Percentiles rank a stretch among this genome's conserved stretches.
Conservation (phyloP, 2,113 vertebrate genomes). For the Mustela nigripes region DNA sequence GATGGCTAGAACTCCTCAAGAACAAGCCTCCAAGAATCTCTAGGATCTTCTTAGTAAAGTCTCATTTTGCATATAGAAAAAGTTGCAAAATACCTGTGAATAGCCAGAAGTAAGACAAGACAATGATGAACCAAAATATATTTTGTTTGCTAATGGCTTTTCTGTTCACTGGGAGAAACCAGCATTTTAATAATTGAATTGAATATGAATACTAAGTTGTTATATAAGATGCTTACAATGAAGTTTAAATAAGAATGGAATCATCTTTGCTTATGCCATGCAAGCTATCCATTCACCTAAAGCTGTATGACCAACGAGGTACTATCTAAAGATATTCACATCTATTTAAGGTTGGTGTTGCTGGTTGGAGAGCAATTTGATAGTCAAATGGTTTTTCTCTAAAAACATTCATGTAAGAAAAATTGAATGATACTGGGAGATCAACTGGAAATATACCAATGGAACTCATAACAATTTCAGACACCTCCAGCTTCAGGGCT, state of each 20-base stretch:
- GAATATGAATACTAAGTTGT: neutral
- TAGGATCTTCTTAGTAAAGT: neutral
- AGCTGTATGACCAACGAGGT: neutral
- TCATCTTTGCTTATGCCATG: neutral
- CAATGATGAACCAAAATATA: neutral
- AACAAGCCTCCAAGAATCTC: neutral
- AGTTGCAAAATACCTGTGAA: neutral
- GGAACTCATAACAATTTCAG: neutral
- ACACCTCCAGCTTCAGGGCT: neutral
- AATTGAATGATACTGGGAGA: neutral
- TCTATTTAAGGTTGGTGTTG: neutral
- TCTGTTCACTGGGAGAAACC: neutral
- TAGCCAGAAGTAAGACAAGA: slow-evolving; percentile 28
- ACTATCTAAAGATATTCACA: neutral
- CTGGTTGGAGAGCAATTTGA: neutral
- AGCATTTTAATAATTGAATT: slow-evolving; percentile 29
- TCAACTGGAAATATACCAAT: neutral
- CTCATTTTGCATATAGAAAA: neutral
- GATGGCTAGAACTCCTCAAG: neutral
- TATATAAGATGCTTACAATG: neutral
- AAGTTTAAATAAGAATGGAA: slow-evolving; percentile 12
- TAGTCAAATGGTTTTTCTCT: neutral
- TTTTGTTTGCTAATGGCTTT: slow-evolving; percentile 46
- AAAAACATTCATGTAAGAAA: slow-evolving; percentile 25
- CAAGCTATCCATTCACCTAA: neutral